Conservation (phyloP, 2,888 invertebrate genomes). For the Lucinisca nassula region DNA sequence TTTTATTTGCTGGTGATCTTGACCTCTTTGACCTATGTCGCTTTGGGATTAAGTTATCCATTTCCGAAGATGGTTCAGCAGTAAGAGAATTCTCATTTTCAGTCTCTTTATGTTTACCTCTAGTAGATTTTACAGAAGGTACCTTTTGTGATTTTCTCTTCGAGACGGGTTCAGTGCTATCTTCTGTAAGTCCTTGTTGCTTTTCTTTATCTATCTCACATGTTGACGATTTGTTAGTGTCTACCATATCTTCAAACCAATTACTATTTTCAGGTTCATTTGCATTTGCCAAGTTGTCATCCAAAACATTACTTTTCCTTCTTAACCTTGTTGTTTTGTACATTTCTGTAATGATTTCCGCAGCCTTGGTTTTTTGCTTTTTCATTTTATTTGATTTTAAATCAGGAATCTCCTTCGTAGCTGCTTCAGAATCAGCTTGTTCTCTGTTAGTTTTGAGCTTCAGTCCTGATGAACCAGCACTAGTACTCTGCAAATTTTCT, state of each 20-base stretch:
- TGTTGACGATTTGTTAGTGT: too few relatives aligned
- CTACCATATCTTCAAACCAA: neutral
- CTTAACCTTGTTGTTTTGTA: conserved; percentile 26
- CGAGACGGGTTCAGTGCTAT: too few relatives aligned
- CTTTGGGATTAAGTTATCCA: neutral
- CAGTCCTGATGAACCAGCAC: too few relatives aligned
- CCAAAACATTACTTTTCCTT: conserved; percentile 17
- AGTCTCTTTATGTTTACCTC: neutral
- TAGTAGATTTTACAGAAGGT: too few relatives aligned
- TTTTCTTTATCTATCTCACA: too few relatives aligned
- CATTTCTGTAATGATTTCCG: neutral
- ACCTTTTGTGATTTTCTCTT: too few relatives aligned
- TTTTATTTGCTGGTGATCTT: neutral
- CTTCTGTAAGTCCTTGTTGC: too few relatives aligned
- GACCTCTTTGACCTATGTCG: neutral
- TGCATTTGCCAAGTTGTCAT: neutral
- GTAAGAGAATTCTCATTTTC: neutral
- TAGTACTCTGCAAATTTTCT: too few relatives aligned
- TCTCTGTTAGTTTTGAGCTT: too few relatives aligned
- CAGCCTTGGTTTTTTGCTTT: neutral
- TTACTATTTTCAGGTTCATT: neutral
- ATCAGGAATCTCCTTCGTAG: too few relatives aligned
- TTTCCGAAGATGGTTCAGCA: neutral
- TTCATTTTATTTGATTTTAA: too few relatives aligned
- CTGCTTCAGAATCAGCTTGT: too few relatives aligned